Evolutionary conservation across 2,888 invertebrate species (phyloP).

Genomic region (Scelioninae gen. 2): DNA sequence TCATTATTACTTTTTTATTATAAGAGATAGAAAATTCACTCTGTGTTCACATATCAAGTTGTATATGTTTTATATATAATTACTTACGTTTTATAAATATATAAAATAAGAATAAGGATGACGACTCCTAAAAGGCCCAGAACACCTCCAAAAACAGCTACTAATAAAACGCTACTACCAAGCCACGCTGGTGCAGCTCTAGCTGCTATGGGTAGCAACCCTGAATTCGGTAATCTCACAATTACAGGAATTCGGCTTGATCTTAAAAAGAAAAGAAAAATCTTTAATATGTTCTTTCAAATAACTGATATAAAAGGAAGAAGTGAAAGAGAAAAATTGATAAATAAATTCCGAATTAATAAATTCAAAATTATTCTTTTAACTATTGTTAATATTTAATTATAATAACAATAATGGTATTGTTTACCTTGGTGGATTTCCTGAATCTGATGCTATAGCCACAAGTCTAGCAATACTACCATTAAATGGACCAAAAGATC

Average conservation of each 20-base stretch:
- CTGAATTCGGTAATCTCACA: slow-evolving; percentile 74
- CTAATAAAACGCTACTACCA: slow-evolving; percentile 76
- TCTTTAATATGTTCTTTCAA: too few species aligned
- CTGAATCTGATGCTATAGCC: slow-evolving; percentile 90
- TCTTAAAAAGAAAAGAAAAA: too few species aligned
- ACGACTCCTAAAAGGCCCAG: slow-evolving; percentile 85
- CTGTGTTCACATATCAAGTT: too few species aligned
- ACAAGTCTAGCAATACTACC: slow-evolving; percentile 83
- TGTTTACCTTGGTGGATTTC: slow-evolving; percentile 84
- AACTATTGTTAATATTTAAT: neutral
- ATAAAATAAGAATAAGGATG: slow-evolving; percentile 84
- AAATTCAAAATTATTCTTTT: neutral
- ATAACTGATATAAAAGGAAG: too few species aligned
- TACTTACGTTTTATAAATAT: slow-evolving; percentile 85
- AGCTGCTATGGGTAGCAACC: slow-evolving; percentile 72
- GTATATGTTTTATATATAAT: too few species aligned
- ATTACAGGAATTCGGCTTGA: slow-evolving; percentile 76
- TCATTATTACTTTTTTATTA: too few species aligned
- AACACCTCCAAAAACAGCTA: slow-evolving; percentile 83
- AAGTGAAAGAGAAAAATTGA: too few species aligned
- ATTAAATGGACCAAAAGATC: slow-evolving; percentile 72
- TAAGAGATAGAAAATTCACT: too few species aligned
- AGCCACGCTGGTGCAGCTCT: slow-evolving; percentile 76
- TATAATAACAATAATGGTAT: slow-evolving; percentile 6
- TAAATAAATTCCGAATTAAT: too few species aligned